Base-by-base conservation (phyloP, 2,797 vertebrate genomes). In the Pyrocephalus nanus region DNA sequence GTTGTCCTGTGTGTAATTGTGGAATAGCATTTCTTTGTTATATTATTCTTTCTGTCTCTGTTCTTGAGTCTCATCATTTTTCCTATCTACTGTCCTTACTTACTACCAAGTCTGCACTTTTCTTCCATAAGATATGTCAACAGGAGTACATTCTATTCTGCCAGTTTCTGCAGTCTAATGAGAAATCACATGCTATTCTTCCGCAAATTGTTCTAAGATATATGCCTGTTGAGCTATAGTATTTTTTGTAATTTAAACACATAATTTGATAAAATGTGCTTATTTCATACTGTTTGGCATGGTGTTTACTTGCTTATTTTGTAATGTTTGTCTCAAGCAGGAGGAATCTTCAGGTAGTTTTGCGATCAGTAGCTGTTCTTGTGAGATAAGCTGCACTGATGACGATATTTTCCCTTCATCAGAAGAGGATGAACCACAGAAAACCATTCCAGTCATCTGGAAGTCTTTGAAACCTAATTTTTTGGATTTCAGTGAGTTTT, bases 401-500 rank as follows among this genome's bases (percentile, higher is more conserved):
- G 57, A 91, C 0, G 32, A 38, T 32, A n/a, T 86, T 83, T 79
- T 91, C 54, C 30, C 65, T 88, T 61, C 72, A 30, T 70, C 78
- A 80, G 92, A 96, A 62, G 90, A 92, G 22, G 53, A 86, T 16
- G 78, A 93, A 50, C 76, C 47, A 75, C 80, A 70, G 73, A 45
- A 96, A 86, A 93, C 34, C 55, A 67, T 26, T 65, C 58, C 77
- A 70, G 64, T 92, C 64, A 80, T 55, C 43, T 97, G 95, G 95
- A 96, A 96, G 69, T 69, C 82, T 82, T 90, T 86, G 64, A 90
- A 78, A 62, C 45, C 32, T 75, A 71, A 19, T 32, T 75, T 88
- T 90, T 32, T 75, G 69, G 54, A 93, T 88, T 93, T 94, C 40
- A 77, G 95, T 97, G 47, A 97, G 93, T 97, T 55, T 80, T 88